phyloP scores from a whole-genome alignment of 2,113 vertebrate species.

The Petroica traversi region DNA sequence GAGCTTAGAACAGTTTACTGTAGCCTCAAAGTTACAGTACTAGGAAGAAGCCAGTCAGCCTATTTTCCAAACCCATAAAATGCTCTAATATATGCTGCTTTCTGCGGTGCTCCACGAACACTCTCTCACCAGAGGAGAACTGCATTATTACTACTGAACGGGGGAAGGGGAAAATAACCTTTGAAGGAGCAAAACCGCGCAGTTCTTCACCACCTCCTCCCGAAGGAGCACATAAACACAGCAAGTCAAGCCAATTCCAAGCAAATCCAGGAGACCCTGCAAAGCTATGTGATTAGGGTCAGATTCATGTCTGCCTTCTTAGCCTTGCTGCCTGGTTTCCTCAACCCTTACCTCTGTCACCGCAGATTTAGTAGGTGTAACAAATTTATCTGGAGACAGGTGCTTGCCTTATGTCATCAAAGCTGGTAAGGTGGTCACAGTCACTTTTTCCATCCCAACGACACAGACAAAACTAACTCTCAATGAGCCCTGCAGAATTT shows the following conservation, averaged over 20 bases:
- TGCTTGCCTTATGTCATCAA: neutral
- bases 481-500: neutral
- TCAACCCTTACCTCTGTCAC: neutral
- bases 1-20: conserved; percentile 57
- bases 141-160: neutral
- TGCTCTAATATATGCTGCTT: conserved; percentile 7
- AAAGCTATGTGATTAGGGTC: neutral
- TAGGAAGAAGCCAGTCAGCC: conserved; percentile 51
- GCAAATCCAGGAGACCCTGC: conserved; percentile 19
- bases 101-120: neutral
- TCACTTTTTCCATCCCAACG: conserved; percentile 15
- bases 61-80: conserved; percentile 41
- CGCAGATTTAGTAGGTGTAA: neutral
- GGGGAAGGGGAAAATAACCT: neutral
- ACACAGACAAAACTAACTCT: neutral
- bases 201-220: conserved; percentile 40
- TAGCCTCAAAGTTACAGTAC: conserved; percentile 54
- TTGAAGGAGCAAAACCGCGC: neutral
- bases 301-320: neutral
- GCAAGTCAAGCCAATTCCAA: conserved; percentile 47
- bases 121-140: neutral
- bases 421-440: neutral
- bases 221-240: conserved; percentile 29
- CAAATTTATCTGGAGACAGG: neutral
- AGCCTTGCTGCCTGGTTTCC: conserved; percentile 12